phyloP scores from a whole-genome alignment of 2,888 invertebrate species.

The Serripes groenlandicus region DNA sequence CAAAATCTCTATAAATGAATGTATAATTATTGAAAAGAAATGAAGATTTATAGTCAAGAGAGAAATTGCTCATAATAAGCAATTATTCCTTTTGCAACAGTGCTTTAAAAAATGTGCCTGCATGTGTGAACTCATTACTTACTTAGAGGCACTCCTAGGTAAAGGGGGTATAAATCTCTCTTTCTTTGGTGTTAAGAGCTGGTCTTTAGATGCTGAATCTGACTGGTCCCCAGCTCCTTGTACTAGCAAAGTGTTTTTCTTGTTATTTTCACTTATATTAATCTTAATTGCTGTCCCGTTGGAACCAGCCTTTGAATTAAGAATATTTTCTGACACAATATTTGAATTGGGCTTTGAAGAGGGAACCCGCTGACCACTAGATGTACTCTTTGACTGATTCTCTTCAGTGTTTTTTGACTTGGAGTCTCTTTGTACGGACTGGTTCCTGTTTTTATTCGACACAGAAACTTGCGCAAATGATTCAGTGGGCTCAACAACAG shows the following conservation, averaged over 20 bases:
- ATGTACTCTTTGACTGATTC: slow-evolving; percentile 1
- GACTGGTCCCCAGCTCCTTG: slow-evolving; percentile 5
- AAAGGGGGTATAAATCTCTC: slow-evolving; percentile 70
- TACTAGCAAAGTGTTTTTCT: neutral
- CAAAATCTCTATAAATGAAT: too few relatives aligned
- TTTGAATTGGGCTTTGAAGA: neutral
- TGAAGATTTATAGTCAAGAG: neutral
- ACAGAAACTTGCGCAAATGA: slow-evolving; percentile 19
- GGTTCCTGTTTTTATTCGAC: slow-evolving; percentile 24
- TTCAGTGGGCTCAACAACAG: slow-evolving; percentile 17
- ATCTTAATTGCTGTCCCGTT: too few relatives aligned
- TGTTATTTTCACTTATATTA: neutral
- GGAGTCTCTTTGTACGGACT: slow-evolving; percentile 3
- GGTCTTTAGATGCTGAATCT: slow-evolving; percentile 28
- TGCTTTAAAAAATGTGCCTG: neutral
- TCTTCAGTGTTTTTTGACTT: neutral
- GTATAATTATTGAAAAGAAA: too few relatives aligned
- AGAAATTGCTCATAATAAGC: neutral
- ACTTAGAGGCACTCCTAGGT: slow-evolving; percentile 81
- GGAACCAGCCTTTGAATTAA: neutral
- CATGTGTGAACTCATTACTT: slow-evolving; percentile 43
- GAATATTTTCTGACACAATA: neutral
- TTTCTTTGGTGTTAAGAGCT: slow-evolving; percentile 70
- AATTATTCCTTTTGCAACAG: neutral
- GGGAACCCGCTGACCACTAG: neutral